Conservation (phyloP, 2,888 invertebrate genomes). For the Epistrophe grossulariae region DNA sequence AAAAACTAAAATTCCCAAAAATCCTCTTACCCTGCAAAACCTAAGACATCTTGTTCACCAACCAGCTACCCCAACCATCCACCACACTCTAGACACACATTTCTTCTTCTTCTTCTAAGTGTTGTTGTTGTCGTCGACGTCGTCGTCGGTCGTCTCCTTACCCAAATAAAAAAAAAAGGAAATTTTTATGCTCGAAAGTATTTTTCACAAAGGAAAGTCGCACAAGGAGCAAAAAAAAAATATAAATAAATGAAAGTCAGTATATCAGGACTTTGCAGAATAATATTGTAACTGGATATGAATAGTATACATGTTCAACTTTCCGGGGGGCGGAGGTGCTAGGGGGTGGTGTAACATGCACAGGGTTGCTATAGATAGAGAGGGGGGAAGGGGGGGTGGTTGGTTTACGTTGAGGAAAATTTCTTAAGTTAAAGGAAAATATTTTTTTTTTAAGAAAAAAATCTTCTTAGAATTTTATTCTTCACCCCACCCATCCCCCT, state of each 20-base stretch:
- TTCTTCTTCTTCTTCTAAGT: conserved; percentile 53
- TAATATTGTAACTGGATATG: conserved; percentile 73
- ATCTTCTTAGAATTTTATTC: conserved; percentile 60
- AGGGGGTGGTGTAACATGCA: conserved; percentile 50
- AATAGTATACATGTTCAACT: conserved; percentile 66
- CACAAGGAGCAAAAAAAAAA: conserved; percentile 62
- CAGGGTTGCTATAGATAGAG: conserved; percentile 47
- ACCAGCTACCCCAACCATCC: conserved; percentile 25
- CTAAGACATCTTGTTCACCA: conserved; percentile 27
- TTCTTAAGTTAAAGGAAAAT: conserved; percentile 63
- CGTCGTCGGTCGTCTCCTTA: conserved; percentile 34
- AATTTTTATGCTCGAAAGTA: conserved; percentile 74
- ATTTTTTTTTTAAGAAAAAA: conserved; percentile 51
- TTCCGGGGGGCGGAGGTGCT: conserved; percentile 2
- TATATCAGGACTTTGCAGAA: conserved; percentile 76
- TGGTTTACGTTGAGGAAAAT: conserved; percentile 57
- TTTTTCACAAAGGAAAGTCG: conserved; percentile 73
- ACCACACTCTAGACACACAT: conserved; percentile 49
- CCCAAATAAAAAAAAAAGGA: conserved; percentile 48
- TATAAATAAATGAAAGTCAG: conserved; percentile 75
- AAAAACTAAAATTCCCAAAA: conserved; percentile 75
- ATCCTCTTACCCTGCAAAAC: conserved; percentile 28
- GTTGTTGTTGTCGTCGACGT: conserved; percentile 14
- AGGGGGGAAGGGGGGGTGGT: neutral
- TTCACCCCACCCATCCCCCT: conserved; percentile 15